Conservation (phyloP, 2,797 vertebrate genomes). For the Clarias fuscus region DNA sequence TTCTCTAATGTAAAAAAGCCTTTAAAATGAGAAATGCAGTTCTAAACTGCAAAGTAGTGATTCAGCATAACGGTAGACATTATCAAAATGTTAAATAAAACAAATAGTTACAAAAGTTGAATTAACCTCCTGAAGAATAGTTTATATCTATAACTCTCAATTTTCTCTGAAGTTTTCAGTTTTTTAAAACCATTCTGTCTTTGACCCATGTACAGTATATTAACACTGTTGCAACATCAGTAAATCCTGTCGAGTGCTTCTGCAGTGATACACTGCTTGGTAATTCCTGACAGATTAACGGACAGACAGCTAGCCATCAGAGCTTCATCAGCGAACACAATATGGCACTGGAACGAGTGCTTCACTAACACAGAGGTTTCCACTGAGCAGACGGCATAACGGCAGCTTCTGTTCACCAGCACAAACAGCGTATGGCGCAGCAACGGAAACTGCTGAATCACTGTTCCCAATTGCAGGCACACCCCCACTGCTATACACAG, state of each 20-base stretch:
- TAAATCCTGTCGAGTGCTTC: background rate
- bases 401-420: slow-evolving; percentile 42
- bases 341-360: slow-evolving; percentile 30
- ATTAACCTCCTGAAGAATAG: background rate
- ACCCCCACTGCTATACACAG: slow-evolving; percentile 2
- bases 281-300: slow-evolving; percentile 23
- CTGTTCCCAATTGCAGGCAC: slow-evolving; percentile 12
- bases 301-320: slow-evolving; percentile 30
- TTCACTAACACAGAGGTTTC: slow-evolving; percentile 22
- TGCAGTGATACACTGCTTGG: slow-evolving; percentile 4
- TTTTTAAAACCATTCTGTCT: background rate
- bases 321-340: slow-evolving; percentile 36
- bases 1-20: background rate
- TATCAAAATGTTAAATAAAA: background rate
- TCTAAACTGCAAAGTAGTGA: background rate
- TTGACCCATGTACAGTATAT: slow-evolving; percentile 17
- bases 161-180: background rate
- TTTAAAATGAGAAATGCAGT: background rate
- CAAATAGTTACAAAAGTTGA: background rate
- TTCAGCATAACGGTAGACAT: background rate
- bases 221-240: slow-evolving; percentile 22
- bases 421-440: slow-evolving; percentile 30
- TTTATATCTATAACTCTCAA: background rate
- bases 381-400: slow-evolving; percentile 29
- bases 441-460: slow-evolving; percentile 44